Base-by-base conservation (phyloP, 2,888 invertebrate species). In the Octonoba sinensis region DNA sequence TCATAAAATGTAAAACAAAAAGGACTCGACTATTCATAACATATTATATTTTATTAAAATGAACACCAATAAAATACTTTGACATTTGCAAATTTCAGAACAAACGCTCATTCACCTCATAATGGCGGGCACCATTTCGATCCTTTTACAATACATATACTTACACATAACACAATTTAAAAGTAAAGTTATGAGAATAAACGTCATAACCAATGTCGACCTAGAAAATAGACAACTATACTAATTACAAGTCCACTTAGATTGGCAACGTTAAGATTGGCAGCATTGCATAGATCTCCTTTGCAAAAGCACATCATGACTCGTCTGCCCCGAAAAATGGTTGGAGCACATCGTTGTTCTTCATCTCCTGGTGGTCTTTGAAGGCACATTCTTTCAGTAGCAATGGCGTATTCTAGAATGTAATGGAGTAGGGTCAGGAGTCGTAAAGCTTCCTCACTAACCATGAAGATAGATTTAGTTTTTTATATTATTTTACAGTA, bases 241-340 rank as follows among this genome's bases (percentile, higher is more conserved):
- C 24, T 56, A 47, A 18, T n/a, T n/a, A 24, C 13, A n/a, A 74
- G 57, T 22, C 22, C 47, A 15, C n/a, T 11, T 15, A 47, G 36
- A 1, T 24, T 47, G 47, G 16, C 27, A 3, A 24, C 47, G 18
- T 47, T 44, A 11, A 36, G 36, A 36, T 36, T 36, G 36, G 81
- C 67, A 20, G 70, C 16, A 83, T 96, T 96, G 88, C 96, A 96
- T 49, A 96, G 90, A 88, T 96, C 96, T 6, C 96, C 96, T 86
- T 92, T 92, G 87, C 96, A 96, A 87, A 96, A 95, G 87, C 96
- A 96, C 93, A 96, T 95, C 87, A 93, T 93, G 0, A 96, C 95
- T 56, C 86, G 85, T 36, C 83, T 64, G 20, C 82, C 69, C 87
- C 94, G 93, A 91, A 93, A 93, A 87, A 93, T 91, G 0, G 96